These are phyloP conservation scores for Taurulus bubalis DNA, from an alignment of 2,113 vertebrate genomes.

Conservation along the genomic window DNA sequence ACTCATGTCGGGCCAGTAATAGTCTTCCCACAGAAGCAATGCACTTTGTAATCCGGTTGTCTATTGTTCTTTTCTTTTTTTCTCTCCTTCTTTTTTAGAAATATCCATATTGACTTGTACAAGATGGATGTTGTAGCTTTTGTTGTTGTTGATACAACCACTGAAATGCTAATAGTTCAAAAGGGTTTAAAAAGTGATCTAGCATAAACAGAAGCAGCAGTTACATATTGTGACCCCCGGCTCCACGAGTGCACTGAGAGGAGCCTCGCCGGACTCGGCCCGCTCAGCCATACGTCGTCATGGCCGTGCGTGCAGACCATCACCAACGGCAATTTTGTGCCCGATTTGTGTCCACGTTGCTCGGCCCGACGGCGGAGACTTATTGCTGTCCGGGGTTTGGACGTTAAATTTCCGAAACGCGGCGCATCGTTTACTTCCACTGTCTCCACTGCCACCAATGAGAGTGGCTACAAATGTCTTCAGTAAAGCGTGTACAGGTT, in stretches of 20 bases:
- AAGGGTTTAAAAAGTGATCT: not conserved
- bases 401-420: not conserved
- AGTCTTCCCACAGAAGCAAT: not conserved
- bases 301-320: not conserved
- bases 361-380: not conserved
- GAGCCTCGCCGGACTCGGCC: too few species aligned
- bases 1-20: constrained; percentile 19
- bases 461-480: not conserved
- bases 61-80: not conserved
- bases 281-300: not conserved
- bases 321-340: not conserved
- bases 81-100: not conserved
- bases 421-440: not conserved
- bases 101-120: constrained; percentile 1
- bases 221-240: not conserved
- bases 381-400: not conserved
- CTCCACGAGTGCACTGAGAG: not conserved
- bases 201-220: not conserved
- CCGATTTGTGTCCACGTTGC: too few species aligned
- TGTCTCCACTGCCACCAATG: not conserved
- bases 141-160: not conserved
- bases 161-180: not conserved
- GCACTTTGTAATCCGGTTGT: not conserved
- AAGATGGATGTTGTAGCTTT: not conserved
- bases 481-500: not conserved